Percentiles rank a stretch among this genome's conserved stretches.
These are phyloP conservation scores for Theodoxus fluviatilis DNA, from an alignment of 2,888 invertebrate genomes.

Conservation along the genomic window DNA sequence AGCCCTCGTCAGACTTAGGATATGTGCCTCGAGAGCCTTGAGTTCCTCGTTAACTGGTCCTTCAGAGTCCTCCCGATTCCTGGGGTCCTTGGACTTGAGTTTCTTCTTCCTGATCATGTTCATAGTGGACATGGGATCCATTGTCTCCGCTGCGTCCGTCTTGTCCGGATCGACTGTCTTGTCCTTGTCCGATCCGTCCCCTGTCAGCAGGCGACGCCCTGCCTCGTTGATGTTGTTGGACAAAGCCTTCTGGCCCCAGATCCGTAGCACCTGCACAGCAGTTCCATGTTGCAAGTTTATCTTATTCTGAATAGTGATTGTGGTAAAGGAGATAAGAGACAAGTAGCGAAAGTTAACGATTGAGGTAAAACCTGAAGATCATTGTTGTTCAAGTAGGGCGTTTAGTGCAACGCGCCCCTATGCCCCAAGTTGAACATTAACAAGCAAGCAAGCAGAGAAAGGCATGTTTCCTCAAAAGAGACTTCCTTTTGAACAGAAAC, in stretches of 20 bases:
- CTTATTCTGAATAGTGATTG: too few species aligned
- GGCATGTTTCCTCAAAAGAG: too few species aligned
- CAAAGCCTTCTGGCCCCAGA: slow-evolving; percentile 60
- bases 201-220: slow-evolving; percentile 55
- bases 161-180: slow-evolving; percentile 26
- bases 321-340: too few species aligned
- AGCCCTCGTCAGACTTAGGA: slow-evolving; percentile 58
- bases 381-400: background rate
- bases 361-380: background rate
- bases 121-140: slow-evolving; percentile 20
- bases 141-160: background rate
- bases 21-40: slow-evolving; percentile 62
- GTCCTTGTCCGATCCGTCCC: slow-evolving; percentile 45
- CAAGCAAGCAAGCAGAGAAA: too few species aligned
- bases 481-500: too few species aligned
- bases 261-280: slow-evolving; percentile 52
- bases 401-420: too few species aligned
- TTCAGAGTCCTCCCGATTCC: slow-evolving; percentile 46
- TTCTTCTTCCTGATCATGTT: slow-evolving; percentile 26
- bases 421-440: too few species aligned
- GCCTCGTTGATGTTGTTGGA: slow-evolving; percentile 59
- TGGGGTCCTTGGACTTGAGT: background rate
- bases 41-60: slow-evolving; percentile 60
- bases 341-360: background rate
- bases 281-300: background rate